A percentile compares a stretch with the other conserved stretches of the same genome.
phyloP scores from a whole-genome alignment of 2,797 vertebrate genomes.

The Melanotaenia maccullochi region DNA sequence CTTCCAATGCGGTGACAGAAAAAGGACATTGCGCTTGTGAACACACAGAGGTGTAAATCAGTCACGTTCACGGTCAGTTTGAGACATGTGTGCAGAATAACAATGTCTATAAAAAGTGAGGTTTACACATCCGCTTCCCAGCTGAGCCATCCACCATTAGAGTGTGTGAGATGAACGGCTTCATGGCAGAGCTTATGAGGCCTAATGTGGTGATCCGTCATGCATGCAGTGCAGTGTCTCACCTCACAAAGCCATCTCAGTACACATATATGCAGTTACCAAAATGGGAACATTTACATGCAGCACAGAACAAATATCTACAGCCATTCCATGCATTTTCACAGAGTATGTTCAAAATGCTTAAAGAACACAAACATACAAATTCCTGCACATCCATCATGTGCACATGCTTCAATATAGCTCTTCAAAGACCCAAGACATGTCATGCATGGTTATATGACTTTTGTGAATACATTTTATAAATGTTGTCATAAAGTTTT shows the following conservation, averaged over 20 bases:
- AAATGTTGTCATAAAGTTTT: constrained; percentile 17
- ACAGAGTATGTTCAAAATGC: constrained; percentile 8
- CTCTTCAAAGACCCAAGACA: constrained; percentile 21
- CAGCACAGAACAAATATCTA: not conserved
- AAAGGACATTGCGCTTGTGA: constrained; percentile 20
- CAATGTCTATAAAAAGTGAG: constrained; percentile 48
- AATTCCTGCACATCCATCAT: constrained; percentile 44
- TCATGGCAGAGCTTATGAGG: constrained; percentile 59
- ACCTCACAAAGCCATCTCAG: constrained; percentile 65
- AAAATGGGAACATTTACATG: not conserved
- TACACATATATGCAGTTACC: constrained; percentile 20
- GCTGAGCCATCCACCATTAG: constrained; percentile 67
- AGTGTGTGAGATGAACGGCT: constrained; percentile 60
- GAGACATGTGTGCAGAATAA: constrained; percentile 43
- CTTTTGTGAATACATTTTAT: constrained; percentile 22
- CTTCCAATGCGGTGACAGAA: constrained; percentile 33
- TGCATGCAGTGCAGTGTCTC: constrained; percentile 62
- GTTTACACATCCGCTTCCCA: constrained; percentile 52
- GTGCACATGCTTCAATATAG: constrained; percentile 39
- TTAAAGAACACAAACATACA: constrained; percentile 18
- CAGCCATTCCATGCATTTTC: constrained; percentile 27
- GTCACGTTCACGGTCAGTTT: constrained; percentile 17
- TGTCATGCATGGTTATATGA: constrained; percentile 48
- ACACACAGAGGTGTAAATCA: constrained; percentile 28
- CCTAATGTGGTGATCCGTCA: constrained; percentile 65